phyloP scores from a whole-genome alignment of 1,140 invertebrate species.

The Eriosoma lanigerum region DNA sequence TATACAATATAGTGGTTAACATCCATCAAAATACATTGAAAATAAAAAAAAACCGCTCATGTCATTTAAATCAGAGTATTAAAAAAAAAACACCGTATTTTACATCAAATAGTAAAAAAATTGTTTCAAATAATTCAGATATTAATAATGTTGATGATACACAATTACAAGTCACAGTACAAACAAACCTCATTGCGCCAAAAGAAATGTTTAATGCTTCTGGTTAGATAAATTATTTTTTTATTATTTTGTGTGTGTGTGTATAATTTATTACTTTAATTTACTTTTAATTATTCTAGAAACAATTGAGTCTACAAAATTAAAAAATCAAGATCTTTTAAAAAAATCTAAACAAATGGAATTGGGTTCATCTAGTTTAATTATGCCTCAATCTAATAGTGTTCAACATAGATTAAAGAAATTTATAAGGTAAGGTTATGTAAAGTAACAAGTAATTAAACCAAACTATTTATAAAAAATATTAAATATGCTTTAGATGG shows the following conservation, averaged over 20 bases:
- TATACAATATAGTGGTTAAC: background rate
- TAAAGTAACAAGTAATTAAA: background rate
- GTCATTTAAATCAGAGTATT: background rate
- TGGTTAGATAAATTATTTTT: background rate
- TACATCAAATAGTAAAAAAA: conserved; percentile 11
- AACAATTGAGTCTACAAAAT: background rate
- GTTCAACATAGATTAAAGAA: conserved; percentile 2
- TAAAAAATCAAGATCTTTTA: background rate
- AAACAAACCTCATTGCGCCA: background rate
- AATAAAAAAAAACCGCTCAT: conserved; percentile 25
- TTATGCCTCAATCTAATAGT: background rate
- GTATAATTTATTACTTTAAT: background rate
- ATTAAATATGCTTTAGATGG: too few relatives aligned
- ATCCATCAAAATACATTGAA: background rate
- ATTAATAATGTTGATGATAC: background rate
- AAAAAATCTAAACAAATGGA: background rate
- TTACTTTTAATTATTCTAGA: background rate
- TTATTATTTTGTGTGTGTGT: background rate
- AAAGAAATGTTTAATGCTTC: background rate
- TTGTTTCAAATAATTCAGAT: background rate
- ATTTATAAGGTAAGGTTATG: conserved; percentile 6
- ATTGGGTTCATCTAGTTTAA: conserved; percentile 38
- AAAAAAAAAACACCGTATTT: background rate
- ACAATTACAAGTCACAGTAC: conserved; percentile 5
- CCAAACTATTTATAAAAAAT: too few relatives aligned